Conservation (phyloP, 2,113 vertebrate genomes). For the Bolborhynchus lineola region DNA sequence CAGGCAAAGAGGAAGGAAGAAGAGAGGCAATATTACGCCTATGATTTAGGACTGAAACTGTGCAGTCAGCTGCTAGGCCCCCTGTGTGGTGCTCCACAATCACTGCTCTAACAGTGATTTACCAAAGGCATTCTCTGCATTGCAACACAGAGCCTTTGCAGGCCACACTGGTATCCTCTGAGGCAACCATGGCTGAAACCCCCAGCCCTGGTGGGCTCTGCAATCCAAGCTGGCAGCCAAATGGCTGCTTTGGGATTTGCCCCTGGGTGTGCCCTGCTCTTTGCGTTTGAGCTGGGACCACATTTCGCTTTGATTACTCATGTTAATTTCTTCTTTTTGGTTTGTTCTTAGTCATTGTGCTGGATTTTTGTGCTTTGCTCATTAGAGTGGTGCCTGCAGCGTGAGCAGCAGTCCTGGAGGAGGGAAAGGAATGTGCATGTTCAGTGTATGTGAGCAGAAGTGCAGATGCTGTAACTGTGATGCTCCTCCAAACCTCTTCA, state of each 20-base stretch:
- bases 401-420: neutral
- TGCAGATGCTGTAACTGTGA: neutral
- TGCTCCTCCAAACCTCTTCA: neutral
- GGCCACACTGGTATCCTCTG: neutral
- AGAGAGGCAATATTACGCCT: neutral
- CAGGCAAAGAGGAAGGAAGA: neutral
- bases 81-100: neutral
- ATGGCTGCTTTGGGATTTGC: neutral
- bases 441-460: neutral
- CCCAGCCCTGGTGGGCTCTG: neutral
- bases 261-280: neutral
- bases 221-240: constrained; percentile 28
- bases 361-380: neutral
- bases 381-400: neutral
- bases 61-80: neutral
- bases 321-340: neutral
- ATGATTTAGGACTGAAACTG: neutral
- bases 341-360: neutral
- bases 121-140: constrained; percentile 22
- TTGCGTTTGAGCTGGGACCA: neutral
- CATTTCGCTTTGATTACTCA: constrained; percentile 28
- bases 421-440: rapidly evolving
- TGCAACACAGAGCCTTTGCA: constrained; percentile 30
- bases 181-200: neutral
- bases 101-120: neutral